Percentiles rank a stretch among this genome's conserved stretches.
phyloP scores from a whole-genome alignment of 2,113 vertebrate genomes.

The Microtus ochrogaster region DNA sequence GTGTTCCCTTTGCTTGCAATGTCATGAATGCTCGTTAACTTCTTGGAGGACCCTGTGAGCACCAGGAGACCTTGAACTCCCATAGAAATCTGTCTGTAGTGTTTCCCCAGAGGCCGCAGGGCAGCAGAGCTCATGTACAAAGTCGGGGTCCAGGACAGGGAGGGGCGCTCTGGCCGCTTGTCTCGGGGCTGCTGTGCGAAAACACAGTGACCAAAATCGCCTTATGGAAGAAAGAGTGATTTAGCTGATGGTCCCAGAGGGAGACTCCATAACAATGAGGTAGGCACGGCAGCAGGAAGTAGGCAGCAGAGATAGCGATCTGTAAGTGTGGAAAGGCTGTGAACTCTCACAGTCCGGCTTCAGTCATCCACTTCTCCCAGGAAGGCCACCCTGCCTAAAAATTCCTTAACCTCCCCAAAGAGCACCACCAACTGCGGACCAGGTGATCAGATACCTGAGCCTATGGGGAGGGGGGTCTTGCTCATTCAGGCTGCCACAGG shows the following conservation, averaged over 20 bases:
- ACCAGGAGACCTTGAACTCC: too few relatives aligned
- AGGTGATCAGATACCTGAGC: background rate
- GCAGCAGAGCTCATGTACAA: background rate
- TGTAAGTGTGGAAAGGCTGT: background rate
- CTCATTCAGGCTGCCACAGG: background rate
- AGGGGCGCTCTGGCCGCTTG: too few relatives aligned
- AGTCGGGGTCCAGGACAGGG: background rate
- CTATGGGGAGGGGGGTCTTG: background rate
- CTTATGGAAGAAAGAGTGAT: background rate
- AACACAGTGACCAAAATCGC: background rate
- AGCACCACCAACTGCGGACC: too few relatives aligned
- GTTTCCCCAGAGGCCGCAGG: background rate
- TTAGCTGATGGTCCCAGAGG: background rate
- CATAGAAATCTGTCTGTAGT: fast-evolving
- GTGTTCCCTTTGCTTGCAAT: background rate
- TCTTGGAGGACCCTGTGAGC: background rate
- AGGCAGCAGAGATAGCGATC: background rate
- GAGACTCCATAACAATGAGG: background rate
- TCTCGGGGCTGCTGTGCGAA: background rate
- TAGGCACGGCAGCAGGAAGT: background rate
- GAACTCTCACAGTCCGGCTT: background rate
- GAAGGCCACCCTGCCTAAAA: background rate
- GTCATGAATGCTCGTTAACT: background rate
- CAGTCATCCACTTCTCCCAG: background rate
- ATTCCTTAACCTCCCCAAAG: background rate